These are phyloP conservation scores for Delphinapterus leucas DNA, from an alignment of 2,113 vertebrate genomes.

Conservation along the genomic window DNA sequence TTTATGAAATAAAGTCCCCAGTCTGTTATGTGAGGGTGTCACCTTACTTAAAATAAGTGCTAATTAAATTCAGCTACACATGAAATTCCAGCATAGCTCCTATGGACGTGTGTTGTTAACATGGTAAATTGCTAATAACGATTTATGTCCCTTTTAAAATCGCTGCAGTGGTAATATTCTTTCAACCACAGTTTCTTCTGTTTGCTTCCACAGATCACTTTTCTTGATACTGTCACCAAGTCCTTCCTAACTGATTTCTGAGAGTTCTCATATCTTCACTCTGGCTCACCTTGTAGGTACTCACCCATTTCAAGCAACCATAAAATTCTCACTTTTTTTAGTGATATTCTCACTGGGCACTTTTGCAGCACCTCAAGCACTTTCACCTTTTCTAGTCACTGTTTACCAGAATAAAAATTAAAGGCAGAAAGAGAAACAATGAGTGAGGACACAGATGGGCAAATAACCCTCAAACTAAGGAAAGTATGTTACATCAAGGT, in stretches of 20 bases:
- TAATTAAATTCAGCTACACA: constrained; percentile 20
- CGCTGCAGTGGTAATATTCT: background rate
- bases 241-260: background rate
- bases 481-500: background rate
- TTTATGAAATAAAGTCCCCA: background rate
- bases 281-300: background rate
- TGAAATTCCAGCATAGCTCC: background rate
- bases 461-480: background rate
- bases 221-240: background rate
- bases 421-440: background rate
- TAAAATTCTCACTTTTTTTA: background rate
- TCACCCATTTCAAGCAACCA: background rate
- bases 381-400: background rate
- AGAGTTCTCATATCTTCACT: background rate
- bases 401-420: background rate
- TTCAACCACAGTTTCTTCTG: background rate
- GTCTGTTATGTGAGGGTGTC: background rate
- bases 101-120: background rate
- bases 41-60: background rate
- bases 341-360: background rate
- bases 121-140: background rate
- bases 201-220: background rate
- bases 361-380: background rate
- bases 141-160: background rate
- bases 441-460: background rate